Conservation (phyloP, 2,888 invertebrate genomes). For the Mesorhabditis sp. region DNA sequence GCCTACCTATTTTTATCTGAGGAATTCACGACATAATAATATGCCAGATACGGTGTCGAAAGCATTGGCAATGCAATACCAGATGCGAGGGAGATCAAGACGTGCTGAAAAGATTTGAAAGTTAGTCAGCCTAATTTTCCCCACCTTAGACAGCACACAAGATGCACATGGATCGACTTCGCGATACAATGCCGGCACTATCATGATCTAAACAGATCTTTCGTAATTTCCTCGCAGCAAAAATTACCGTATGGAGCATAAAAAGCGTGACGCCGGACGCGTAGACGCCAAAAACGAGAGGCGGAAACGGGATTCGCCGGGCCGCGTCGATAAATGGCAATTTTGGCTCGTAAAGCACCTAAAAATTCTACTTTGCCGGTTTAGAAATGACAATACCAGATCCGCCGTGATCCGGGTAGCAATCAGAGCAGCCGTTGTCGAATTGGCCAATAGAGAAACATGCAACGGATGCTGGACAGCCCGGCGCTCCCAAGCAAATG, state of each 20-base stretch:
- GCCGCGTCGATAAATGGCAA: conserved; percentile 35
- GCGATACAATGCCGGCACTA: conserved; percentile 25
- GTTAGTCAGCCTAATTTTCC: neutral
- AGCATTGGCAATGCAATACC: conserved; percentile 44
- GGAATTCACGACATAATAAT: conserved; percentile 37
- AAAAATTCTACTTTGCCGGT: neutral
- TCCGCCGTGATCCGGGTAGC: conserved; percentile 46
- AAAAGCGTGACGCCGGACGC: conserved; percentile 41
- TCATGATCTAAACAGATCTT: conserved; percentile 16
- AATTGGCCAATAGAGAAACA: conserved; percentile 33
- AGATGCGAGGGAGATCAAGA: conserved; percentile 31
- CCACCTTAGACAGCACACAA: conserved; percentile 21
- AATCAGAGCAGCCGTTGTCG: conserved; percentile 32
- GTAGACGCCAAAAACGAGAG: conserved; percentile 44
- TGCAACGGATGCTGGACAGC: conserved; percentile 48
- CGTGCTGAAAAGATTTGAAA: conserved; percentile 9
- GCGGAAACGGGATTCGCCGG: conserved; percentile 38
- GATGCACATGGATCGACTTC: conserved; percentile 30
- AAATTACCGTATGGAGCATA: conserved; percentile 35
- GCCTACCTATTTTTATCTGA: neutral
- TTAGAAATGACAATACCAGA: conserved; percentile 25
- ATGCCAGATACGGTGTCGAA: conserved; percentile 42
- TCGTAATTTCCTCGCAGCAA: conserved; percentile 8
- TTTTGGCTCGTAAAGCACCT: conserved; percentile 26
- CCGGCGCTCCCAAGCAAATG: conserved; percentile 28